Percentiles rank a stretch among this genome's conserved stretches.
Evolutionary conservation across 2,888 invertebrate species (phyloP).

Genomic region (Nemurella pictetii): DNA sequence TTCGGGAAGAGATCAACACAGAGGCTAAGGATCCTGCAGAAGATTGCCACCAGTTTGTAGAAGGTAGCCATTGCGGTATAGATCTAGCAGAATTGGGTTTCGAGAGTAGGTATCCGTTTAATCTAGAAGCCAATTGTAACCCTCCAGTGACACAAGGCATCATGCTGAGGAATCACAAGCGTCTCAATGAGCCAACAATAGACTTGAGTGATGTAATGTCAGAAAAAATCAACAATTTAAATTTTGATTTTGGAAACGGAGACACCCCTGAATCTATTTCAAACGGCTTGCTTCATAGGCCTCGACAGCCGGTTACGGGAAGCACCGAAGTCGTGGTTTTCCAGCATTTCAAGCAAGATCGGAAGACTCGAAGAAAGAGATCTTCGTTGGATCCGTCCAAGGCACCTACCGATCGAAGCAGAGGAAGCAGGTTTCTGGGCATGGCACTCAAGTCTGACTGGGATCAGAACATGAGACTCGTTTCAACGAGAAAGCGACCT

Average conservation of each 20-base stretch:
- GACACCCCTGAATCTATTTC: neutral
- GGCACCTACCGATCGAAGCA: neutral
- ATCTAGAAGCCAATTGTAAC: neutral
- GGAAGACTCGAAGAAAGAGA: neutral
- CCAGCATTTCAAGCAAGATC: neutral
- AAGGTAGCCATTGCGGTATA: neutral
- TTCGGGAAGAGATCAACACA: neutral
- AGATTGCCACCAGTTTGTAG: neutral
- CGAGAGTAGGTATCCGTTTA: constrained; percentile 11
- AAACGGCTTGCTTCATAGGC: neutral
- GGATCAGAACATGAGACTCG: constrained; percentile 27
- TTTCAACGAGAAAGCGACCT: constrained; percentile 13
- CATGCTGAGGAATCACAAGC: constrained; percentile 65
- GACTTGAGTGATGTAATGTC: constrained; percentile 37
- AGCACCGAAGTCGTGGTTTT: neutral
- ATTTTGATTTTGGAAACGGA: constrained; percentile 14
- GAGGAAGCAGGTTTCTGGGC: neutral
- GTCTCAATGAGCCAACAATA: constrained; percentile 50
- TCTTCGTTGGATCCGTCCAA: neutral
- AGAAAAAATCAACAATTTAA: constrained; percentile 42
- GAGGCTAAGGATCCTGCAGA: neutral
- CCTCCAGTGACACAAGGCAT: constrained; percentile 52
- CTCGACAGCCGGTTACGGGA: neutral
- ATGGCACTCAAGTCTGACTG: neutral
- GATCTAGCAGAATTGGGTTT: constrained; percentile 20